Evolutionary conservation across 2,113 vertebrate species (phyloP), one percentile per base, ranked within the genome.

Genomic region (Spheniscus mendiculus): DNA sequence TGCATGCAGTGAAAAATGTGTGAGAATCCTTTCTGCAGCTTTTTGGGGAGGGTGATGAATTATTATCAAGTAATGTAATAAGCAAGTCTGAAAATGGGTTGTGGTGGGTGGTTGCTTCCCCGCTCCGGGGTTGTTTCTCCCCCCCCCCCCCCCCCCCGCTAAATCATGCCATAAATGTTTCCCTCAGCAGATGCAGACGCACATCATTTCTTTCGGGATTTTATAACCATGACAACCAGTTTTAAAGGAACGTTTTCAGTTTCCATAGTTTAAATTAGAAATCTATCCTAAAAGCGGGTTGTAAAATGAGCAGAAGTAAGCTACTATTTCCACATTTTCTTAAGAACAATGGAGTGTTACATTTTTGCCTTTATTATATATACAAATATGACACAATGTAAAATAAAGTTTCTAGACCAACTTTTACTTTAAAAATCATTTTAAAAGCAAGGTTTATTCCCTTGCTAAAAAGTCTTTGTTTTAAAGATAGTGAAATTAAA

Each of bases 151-250:
- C 42, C 62, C 9, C 58, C 44, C 63, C 34, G 29, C 80, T 94
- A 96, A 98, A 96, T 97, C 88, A 89, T 96, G 82, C 86, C 96
- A 96, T 95, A 90, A 97, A 97, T 95, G 84, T 93, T 97, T 97
- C 90, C 86, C 94, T 98, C 77, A 88, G 94, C 87, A 92, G 94
- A 89, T 87, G 76, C 53, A 94, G 97, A 95, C 65, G 83, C 94
- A 91, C 83, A 95, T 98, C 88, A 96, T 97, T 98, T 98, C 97
- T 98, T 97, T 94, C 2, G 93, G 96, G 95, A 98, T 97, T 98
- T 97, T 97, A 98, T 98, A 98, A 98, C 98, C 98, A 98, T 98
- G 98, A 98, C 98, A 97, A 98, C 98, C 94, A 73, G 86, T 96
- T 98, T 98, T 97, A 95, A 77, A 97, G 93, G 82, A 96, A 86